Evolutionary conservation across 1,140 invertebrate genomes (phyloP), one percentile per base, ranked within the genome.

Genomic region (Parasteatoda tepidariorum): DNA sequence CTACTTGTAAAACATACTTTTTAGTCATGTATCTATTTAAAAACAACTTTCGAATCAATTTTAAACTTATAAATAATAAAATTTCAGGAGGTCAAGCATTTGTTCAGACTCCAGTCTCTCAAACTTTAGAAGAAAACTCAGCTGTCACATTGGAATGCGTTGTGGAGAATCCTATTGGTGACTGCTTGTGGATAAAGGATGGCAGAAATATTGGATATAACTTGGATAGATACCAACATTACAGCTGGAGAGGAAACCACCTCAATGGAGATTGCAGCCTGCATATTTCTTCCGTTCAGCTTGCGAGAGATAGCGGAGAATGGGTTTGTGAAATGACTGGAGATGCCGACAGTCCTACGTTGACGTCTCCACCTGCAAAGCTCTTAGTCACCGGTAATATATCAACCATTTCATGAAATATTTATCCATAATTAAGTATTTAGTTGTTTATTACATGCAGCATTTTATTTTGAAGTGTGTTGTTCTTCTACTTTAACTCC

Each of bases 311-410:
- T 57, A 73, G 71, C 54, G 85, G 85, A 5, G 71, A 86, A 70
- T 86, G 85, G 85, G 28, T 79, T 3, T 86, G 85, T 79, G 75
- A 78, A 62, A 74, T 86, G 7, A 86, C 82, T 55, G 85, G 84
- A 24, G 84, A 82, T 33, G 24, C 30, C 24, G 41, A 71, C n/a
- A 71, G 73, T 84, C 84, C 76, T 2, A 64, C 74, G 18, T 24
- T 84, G 30, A 71, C 68, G 33, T 84, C 84, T n/a, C 26, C 41
- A 15, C 75, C 84, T 3, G 57, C 38, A 24, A 84, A 84, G 28
- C 9, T 84, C 86, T 28, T 82, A 3, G 62, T 82, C 15, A 54
- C 74, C 64, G 74, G 74, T 75, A 41, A 38, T 57, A 18, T 1
- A 24, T 57, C n/a, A n/a, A n/a, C n/a, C n/a, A n/a, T n/a, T n/a